Percentiles rank a stretch among this genome's conserved stretches.
Evolutionary conservation across 2,888 invertebrate species (phyloP).

Genomic region (Disparrhopalites patrizii): DNA sequence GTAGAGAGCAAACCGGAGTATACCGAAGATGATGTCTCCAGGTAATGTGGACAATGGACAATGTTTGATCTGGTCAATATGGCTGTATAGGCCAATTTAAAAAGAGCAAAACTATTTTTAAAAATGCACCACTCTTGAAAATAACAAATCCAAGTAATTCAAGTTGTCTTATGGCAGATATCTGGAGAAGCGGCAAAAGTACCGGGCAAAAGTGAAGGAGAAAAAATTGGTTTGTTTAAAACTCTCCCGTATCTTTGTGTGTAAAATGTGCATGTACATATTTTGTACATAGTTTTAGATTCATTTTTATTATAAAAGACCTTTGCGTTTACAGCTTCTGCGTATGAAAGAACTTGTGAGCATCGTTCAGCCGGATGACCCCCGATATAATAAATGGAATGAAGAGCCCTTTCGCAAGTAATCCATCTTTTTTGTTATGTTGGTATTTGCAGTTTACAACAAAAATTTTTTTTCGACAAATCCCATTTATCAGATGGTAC

Average conservation of each 20-base stretch:
- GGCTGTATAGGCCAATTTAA: too few species aligned
- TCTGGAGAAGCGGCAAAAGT: constrained; percentile 30
- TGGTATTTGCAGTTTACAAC: too few species aligned
- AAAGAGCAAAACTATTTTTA: too few species aligned
- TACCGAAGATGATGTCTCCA: constrained; percentile 37
- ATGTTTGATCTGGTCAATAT: too few species aligned
- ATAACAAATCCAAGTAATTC: too few species aligned
- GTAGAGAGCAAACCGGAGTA: constrained; percentile 35
- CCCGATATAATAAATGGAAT: constrained; percentile 40
- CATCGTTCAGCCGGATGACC: constrained; percentile 33
- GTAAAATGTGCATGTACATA: not conserved
- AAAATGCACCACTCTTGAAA: too few species aligned
- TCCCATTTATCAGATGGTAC: not conserved
- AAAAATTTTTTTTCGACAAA: not conserved
- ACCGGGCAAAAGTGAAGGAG: constrained; percentile 32
- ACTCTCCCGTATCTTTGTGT: too few species aligned
- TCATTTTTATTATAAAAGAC: not conserved
- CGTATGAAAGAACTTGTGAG: constrained; percentile 41
- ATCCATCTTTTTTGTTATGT: not conserved
- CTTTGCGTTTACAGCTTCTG: constrained; percentile 17
- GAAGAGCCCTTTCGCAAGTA: constrained; percentile 33
- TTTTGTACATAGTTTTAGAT: not conserved
- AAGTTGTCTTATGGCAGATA: too few species aligned
- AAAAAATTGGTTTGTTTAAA: constrained; percentile 31
- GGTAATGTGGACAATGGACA: constrained; percentile 2